phyloP scores from a whole-genome alignment of 2,113 vertebrate species.

The Merops nubicus region DNA sequence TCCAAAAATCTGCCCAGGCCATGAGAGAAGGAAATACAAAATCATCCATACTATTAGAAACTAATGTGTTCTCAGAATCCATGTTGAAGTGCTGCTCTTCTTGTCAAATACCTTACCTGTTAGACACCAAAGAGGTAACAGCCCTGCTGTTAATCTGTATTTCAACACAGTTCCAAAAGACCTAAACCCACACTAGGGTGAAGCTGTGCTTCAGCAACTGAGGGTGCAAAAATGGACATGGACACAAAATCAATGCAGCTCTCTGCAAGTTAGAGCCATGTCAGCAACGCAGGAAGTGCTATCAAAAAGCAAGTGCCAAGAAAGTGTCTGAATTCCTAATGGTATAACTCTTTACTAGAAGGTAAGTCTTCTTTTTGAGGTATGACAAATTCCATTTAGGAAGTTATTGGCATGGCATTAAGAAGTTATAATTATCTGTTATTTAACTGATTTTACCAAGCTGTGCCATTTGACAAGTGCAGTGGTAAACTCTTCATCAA shows the following conservation, averaged over 20 bases:
- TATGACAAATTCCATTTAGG: background rate
- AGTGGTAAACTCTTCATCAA: background rate
- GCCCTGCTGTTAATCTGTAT: background rate
- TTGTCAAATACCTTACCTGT: too few relatives aligned
- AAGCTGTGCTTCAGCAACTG: background rate
- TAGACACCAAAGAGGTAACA: background rate
- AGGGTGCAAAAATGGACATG: background rate
- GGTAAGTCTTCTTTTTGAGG: background rate
- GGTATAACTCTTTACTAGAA: background rate
- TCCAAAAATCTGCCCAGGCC: background rate
- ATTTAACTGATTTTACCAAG: background rate
- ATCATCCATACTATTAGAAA: rapidly evolving
- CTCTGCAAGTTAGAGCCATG: background rate
- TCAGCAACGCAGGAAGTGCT: background rate
- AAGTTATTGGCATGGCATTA: too few relatives aligned
- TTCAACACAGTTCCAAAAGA: background rate
- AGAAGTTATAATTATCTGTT: background rate
- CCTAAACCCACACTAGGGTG: rapidly evolving
- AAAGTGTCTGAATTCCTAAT: background rate
- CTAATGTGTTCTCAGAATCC: background rate
- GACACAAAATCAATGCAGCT: background rate
- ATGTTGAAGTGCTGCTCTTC: background rate
- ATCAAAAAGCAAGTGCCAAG: background rate
- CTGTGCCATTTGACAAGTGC: background rate
- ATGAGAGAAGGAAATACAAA: background rate